Conservation (phyloP, 1,140 invertebrate genomes). For the Microvelia longipes region DNA sequence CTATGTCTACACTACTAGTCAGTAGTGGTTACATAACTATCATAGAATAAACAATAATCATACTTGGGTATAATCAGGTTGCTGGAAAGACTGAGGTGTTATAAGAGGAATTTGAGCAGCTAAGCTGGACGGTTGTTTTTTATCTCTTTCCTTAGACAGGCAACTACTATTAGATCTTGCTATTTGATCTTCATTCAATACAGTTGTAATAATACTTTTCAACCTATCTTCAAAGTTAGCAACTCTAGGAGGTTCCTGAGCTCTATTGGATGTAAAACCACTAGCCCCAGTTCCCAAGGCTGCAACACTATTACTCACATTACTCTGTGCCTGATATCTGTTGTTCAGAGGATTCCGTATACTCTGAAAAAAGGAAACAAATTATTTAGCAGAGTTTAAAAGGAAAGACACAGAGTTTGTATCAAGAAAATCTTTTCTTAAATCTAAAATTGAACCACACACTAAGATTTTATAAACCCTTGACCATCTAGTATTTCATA, state of each 20-base stretch:
- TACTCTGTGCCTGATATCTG: not conserved
- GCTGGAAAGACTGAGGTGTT: constrained; percentile 5
- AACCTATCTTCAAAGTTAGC: constrained; percentile 81
- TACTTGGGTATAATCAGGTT: constrained; percentile 16
- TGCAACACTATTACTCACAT: not conserved
- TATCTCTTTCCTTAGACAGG: constrained; percentile 12
- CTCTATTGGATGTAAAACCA: constrained; percentile 23
- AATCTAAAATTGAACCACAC: too few relatives aligned
- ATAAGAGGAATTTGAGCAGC: not conserved
- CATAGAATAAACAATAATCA: constrained; percentile 6
- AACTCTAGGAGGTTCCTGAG: constrained; percentile 62
- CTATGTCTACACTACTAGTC: too few relatives aligned
- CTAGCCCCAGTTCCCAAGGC: too few relatives aligned
- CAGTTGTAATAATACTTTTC: constrained; percentile 80
- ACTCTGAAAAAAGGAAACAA: not conserved
- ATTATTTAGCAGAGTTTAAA: not conserved
- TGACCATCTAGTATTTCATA: too few relatives aligned
- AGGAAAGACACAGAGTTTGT: too few relatives aligned
- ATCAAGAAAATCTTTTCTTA: too few relatives aligned
- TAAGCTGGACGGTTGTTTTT: not conserved
- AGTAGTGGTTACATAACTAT: too few relatives aligned
- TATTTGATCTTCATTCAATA: constrained; percentile 67
- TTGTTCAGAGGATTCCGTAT: constrained; percentile 10
- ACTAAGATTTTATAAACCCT: too few relatives aligned
- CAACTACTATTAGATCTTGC: constrained; percentile 28